Evolutionary conservation across 2,797 vertebrate genomes (phyloP), one percentile per base, ranked within the genome.

Genomic region (Hephaestus fuliginosus): DNA sequence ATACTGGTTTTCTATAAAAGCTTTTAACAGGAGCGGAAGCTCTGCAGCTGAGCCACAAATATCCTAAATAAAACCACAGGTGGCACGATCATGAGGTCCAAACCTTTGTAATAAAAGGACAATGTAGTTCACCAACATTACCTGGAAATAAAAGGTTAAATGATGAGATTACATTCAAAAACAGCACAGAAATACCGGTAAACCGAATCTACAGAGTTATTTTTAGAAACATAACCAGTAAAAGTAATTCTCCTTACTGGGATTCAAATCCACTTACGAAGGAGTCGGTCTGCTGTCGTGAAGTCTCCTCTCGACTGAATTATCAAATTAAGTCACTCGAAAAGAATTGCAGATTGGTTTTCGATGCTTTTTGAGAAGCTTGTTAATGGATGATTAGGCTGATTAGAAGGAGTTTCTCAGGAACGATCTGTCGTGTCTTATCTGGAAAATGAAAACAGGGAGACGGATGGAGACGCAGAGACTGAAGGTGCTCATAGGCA

Each of bases 351-450:
- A 15, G 67, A 80, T 85, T 52, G 55, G 17, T 48, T 80, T 82
- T 51, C 56, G 13, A 78, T 76, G 71, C 77, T 83, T 82, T 74
- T 84, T 20, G 20, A 87, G 61, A 64, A 74, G 64, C 67, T 80
- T 5, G 30, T 83, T 78, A 80, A 62, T 82, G 76, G 55, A 6
- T 28, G 33, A 73, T 84, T 75, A 63, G 55, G 58, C 28, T 36
- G 33, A 74, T 84, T 66, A 81, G 22, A 65, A 41, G 43, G 74
- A 82, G 48, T 83, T 76, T 80, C 2, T 17, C 3, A 61, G 41
- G 84, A 17, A 76, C 56, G 1, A 78, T 67, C 1, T 49, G 39
- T 30, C 22, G 48, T 15, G 52, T 58, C 30, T 73, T 49, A 63
- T 4, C 33, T 73, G 36, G n/a, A 65, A 51, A 11, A 44, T 61